Conservation (phyloP, 92 coral and sea anemone genomes). For the Porites cylindrica region DNA sequence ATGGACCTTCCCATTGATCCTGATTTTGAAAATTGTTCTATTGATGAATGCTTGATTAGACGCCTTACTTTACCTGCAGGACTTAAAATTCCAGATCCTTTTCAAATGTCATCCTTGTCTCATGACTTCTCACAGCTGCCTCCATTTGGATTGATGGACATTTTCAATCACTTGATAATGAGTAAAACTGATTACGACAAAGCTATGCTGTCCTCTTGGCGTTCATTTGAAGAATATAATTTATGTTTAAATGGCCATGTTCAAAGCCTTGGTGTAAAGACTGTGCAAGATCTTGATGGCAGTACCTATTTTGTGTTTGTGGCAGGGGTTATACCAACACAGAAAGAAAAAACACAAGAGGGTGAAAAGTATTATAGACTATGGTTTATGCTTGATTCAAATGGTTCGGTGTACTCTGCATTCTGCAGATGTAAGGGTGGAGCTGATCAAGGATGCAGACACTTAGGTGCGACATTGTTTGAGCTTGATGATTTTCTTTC, state of each 20-base stretch:
- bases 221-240: constrained; percentile 75
- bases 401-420: constrained; percentile 76
- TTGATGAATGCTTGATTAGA: constrained; percentile 65
- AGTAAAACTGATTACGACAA: constrained; percentile 78
- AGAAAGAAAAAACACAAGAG: constrained; percentile 76
- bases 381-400: constrained; percentile 65
- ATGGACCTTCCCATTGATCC: constrained; percentile 72
- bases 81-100: constrained; percentile 69
- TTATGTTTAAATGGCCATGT: constrained; percentile 74
- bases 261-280: constrained; percentile 34
- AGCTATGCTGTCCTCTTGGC: constrained; percentile 72
- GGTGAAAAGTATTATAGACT: constrained; percentile 67
- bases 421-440: constrained; percentile 83
- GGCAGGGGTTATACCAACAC: constrained; percentile 74
- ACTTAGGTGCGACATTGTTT: constrained; percentile 76
- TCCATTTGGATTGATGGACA: constrained; percentile 78
- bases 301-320: constrained; percentile 51
- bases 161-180: constrained; percentile 76
- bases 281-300: constrained; percentile 73
- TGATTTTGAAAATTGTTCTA: constrained; percentile 69
- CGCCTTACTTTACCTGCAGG: constrained; percentile 75
- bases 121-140: constrained; percentile 80
- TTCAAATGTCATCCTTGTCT: constrained; percentile 70
- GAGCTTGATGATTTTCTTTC: constrained; percentile 75
- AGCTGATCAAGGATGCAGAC: constrained; percentile 80